Base-by-base conservation (phyloP, 2,888 invertebrate genomes). In the Eremobia ochroleuca region DNA sequence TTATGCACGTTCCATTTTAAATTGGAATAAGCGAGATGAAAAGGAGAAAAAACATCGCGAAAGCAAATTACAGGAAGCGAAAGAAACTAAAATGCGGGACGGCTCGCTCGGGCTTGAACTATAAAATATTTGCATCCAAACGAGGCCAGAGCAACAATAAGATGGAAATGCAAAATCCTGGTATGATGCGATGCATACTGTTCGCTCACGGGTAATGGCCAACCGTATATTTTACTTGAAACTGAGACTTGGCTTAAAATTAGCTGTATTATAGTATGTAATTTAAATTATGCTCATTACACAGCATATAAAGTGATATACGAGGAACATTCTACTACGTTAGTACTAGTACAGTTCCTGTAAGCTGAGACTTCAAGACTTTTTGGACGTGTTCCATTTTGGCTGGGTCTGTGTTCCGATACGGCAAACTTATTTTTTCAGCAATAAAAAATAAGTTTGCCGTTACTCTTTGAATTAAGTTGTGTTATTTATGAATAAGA, bases 111-210 rank as follows among this genome's bases (percentile, higher is more conserved):
- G 90, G 94, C 93, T 94, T 93, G 92, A 94, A 95, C 93, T 94
- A 92, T 95, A 93, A 94, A 94, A 95, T 95, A 96, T 95, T 96
- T 95, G 95, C 95, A 95, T 95, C 93, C 91, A 95, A 95, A 96
- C 94, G 94, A 95, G 95, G 92, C 88, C 92, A 90, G 88, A 86
- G 91, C 91, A 93, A 95, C 95, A 95, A 95, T 95, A 95, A 94
- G 93, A 95, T 95, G 93, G 93, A 94, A 95, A 95, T 95, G 94
- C 92, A 91, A 92, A 92, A 91, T 92, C 91, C 92, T 91, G 88
- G 88, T 89, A 90, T 89, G 87, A 89, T 90, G 92, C 92, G 92
- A 93, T 93, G 94, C 92, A 93, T 92, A 93, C 90, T 92, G 91
- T 91, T 90, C 91, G 88, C 86, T 83, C 86, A 68, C 76, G 83